Evolutionary conservation across 2,797 vertebrate genomes (phyloP).

Genomic region (Lemur catta): DNA sequence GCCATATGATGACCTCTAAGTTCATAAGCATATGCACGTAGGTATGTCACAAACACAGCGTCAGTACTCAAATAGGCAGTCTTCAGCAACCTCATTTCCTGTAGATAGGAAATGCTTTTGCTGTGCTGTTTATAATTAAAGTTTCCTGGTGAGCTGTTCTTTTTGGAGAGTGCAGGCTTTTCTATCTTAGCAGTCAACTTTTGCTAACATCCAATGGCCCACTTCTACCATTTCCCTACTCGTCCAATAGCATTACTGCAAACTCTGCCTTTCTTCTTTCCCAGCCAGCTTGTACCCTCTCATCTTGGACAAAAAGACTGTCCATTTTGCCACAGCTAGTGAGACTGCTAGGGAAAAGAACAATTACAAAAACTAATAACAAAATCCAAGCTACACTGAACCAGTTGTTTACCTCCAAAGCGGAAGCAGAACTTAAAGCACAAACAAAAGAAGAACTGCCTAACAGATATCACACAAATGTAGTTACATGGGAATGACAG

Average conservation of each 20-base stretch:
- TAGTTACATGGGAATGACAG: background rate
- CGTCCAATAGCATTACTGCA: background rate
- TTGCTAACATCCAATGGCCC: background rate
- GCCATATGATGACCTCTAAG: background rate
- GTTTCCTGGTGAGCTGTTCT: background rate
- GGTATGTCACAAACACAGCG: background rate
- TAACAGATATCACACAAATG: background rate
- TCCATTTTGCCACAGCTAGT: background rate
- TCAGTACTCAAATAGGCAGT: background rate
- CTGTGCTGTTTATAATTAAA: background rate
- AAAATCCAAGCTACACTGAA: background rate
- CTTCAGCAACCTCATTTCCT: background rate
- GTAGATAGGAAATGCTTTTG: background rate
- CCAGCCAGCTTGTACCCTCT: background rate
- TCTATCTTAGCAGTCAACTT: background rate
- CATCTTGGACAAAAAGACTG: background rate
- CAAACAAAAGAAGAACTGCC: conserved; percentile 17
- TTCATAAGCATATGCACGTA: background rate
- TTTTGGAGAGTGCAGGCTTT: background rate
- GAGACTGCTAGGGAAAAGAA: background rate
- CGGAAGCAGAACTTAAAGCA: conserved; percentile 24
- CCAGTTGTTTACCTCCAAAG: background rate
- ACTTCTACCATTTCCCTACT: background rate
- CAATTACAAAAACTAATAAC: background rate
- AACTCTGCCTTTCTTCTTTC: background rate